phyloP scores from a whole-genome alignment of 1,140 invertebrate genomes.

The Akabosia matsudoensis region DNA sequence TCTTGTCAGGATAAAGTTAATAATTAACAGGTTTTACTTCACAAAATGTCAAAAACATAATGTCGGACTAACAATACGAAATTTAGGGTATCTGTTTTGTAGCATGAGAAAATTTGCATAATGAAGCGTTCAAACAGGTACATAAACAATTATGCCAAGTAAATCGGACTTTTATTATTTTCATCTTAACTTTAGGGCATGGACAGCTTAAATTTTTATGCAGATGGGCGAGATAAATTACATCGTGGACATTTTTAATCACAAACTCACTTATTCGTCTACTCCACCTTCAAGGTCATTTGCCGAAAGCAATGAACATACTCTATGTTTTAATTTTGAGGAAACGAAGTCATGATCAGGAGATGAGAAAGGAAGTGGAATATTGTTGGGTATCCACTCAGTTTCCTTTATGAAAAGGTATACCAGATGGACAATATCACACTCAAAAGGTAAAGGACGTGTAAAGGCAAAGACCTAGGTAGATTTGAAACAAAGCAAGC shows the following conservation, averaged over 20 bases:
- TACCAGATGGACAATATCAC: no score
- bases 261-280: neutral
- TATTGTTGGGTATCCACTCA: no score
- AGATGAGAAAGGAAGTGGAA: neutral
- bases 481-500: no score
- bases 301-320: neutral
- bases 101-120: neutral
- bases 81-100: neutral
- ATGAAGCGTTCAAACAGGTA: neutral
- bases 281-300: neutral
- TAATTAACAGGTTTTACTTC: slow-evolving; percentile 1
- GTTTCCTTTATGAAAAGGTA: no score
- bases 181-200: no score
- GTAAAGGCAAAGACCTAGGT: no score
- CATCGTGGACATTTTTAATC: neutral
- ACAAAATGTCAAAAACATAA: neutral
- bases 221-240: neutral
- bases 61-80: neutral
- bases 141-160: neutral
- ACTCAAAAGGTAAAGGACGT: no score
- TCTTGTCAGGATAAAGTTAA: slow-evolving; percentile 4
- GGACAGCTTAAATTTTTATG: no score
- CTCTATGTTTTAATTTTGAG: neutral
- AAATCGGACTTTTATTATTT: neutral
- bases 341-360: neutral